A percentile compares a stretch with the other conserved stretches of the same genome.
Conservation (phyloP, 1,140 invertebrate genomes). For the Drosophila parabipectinata region DNA sequence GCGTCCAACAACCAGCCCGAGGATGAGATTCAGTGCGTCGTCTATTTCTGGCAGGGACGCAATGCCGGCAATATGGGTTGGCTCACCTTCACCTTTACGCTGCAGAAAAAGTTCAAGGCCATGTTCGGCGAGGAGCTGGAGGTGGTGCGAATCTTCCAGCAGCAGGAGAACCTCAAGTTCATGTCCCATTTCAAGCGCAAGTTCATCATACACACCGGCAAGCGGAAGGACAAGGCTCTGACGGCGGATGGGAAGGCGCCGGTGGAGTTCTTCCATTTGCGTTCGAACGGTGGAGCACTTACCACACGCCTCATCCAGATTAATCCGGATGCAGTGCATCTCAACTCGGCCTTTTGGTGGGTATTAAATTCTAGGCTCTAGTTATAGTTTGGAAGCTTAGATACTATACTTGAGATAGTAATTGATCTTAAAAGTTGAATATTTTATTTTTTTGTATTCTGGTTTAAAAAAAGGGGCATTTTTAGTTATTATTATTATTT, state of each 20-base stretch:
- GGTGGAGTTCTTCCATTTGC: conserved; percentile 97
- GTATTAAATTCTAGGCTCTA: conserved; percentile 4
- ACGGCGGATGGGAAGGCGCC: conserved; percentile 85
- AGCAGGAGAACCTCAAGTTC: conserved; percentile 99
- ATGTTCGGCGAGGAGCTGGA: conserved; percentile 98
- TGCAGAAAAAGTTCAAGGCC: conserved; percentile 98
- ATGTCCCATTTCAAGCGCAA: conserved; percentile 98
- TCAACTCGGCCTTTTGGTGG: conserved; percentile 95
- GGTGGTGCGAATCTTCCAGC: conserved; percentile 98
- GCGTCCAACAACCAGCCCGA: conserved; percentile 85
- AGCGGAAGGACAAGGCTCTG: conserved; percentile 88
- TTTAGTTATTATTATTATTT: too few relatives aligned
- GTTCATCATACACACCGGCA: conserved; percentile 97
- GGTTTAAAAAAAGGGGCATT: too few relatives aligned
- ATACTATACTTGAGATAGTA: too few relatives aligned
- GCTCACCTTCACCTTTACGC: conserved; percentile 99
- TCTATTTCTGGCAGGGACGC: conserved; percentile 99
- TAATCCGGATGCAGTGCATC: conserved; percentile 89
- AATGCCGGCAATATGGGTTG: conserved; percentile 99
- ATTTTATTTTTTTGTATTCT: too few relatives aligned
- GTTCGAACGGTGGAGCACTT: conserved; percentile 97
- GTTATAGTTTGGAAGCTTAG: too few relatives aligned
- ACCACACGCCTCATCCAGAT: conserved; percentile 97
- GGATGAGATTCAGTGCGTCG: conserved; percentile 97
- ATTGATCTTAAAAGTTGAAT: too few relatives aligned